Conservation (phyloP, 2,113 vertebrate species). For the Stegastes partitus region DNA sequence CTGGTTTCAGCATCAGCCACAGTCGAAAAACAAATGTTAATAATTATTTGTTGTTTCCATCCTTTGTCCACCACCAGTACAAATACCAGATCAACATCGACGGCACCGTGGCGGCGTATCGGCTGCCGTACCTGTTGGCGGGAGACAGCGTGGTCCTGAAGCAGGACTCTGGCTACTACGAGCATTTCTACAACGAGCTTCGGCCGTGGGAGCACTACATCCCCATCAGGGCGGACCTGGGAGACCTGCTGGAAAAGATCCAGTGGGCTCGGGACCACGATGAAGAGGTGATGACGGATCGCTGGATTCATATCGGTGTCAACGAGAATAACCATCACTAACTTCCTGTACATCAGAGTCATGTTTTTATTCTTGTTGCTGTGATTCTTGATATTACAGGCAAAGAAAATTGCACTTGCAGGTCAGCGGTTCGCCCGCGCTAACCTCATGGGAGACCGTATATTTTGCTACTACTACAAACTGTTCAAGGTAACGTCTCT, state of each 20-base stretch:
- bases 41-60: background rate
- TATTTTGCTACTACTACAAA: constrained; percentile 97
- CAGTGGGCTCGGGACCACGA: constrained; percentile 95
- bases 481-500: constrained; percentile 91
- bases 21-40: background rate
- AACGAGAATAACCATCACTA: background rate
- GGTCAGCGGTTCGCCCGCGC: constrained; percentile 94
- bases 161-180: constrained; percentile 96
- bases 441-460: constrained; percentile 92
- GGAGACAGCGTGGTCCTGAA: constrained; percentile 97
- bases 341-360: background rate
- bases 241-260: constrained; percentile 94
- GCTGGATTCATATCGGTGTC: background rate
- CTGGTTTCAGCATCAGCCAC: background rate
- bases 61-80: constrained; percentile 83
- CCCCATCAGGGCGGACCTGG: constrained; percentile 92
- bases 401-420: constrained; percentile 90
- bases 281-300: constrained; percentile 86
- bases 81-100: constrained; percentile 98
- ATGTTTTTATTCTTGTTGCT: background rate
- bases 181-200: constrained; percentile 95
- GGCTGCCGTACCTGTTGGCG: constrained; percentile 94
- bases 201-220: constrained; percentile 95
- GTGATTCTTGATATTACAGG: constrained; percentile 78
- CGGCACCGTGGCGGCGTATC: constrained; percentile 96